Percentiles rank a stretch among this genome's conserved stretches.
Conservation (phyloP, 2,888 invertebrate species). For the Andrena trimmerana region DNA sequence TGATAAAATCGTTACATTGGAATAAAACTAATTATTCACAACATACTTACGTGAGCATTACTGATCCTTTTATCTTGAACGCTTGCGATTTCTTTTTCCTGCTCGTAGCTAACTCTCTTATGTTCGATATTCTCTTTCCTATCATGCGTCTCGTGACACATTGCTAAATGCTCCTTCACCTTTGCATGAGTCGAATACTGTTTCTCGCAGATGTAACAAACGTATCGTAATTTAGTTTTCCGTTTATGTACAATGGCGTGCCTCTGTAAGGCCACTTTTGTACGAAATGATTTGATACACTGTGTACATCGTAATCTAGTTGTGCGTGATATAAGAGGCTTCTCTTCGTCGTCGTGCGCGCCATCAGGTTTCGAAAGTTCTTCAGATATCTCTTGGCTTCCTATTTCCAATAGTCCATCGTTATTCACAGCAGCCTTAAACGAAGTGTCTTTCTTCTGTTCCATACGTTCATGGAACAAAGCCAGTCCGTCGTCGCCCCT, state of each 20-base stretch:
- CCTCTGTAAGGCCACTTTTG: conserved; percentile 73
- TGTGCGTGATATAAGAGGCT: conserved; percentile 76
- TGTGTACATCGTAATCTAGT: conserved; percentile 75
- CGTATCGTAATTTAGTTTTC: conserved; percentile 75
- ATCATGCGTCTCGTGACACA: conserved; percentile 62
- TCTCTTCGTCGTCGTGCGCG: conserved; percentile 75
- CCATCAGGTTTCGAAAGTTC: conserved; percentile 15
- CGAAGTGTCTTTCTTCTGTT: conserved; percentile 7
- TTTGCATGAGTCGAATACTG: conserved; percentile 75
- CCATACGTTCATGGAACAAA: neutral
- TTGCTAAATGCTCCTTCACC: conserved; percentile 75
- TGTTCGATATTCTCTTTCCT: conserved; percentile 47
- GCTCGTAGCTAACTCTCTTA: conserved; percentile 30
- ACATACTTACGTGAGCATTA: conserved; percentile 40
- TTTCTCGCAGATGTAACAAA: conserved; percentile 79
- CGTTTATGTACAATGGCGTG: conserved; percentile 76
- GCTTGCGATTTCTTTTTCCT: conserved; percentile 8
- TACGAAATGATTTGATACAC: conserved; percentile 78
- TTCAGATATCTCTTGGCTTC: conserved; percentile 17
- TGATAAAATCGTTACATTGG: neutral
- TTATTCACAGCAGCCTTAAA: conserved; percentile 12
- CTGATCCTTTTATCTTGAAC: conserved; percentile 41
- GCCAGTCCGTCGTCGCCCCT: conserved; percentile 9
- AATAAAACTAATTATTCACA: neutral
- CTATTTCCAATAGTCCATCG: neutral